Conservation (phyloP, 2,113 vertebrate species). For the Tychaedon coryphoeus region DNA sequence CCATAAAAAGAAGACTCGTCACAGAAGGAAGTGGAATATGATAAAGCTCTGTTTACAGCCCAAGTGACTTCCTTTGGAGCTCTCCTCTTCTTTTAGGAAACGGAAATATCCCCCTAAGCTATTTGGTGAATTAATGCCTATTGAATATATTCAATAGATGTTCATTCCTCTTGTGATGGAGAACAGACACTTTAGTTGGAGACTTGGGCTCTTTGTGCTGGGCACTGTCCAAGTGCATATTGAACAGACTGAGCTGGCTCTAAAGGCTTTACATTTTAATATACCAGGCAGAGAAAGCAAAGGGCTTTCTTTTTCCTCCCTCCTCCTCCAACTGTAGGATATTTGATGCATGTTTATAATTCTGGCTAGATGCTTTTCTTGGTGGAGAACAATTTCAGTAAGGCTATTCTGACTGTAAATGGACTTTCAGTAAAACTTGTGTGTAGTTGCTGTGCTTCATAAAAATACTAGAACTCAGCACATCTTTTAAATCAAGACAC, state of each 20-base stretch:
- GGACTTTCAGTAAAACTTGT: neutral
- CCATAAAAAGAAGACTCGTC: neutral
- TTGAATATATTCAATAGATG: neutral
- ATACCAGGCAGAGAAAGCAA: neutral
- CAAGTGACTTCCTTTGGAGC: neutral
- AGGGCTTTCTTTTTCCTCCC: neutral
- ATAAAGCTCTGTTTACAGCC: conserved; percentile 14
- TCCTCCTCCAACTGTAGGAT: neutral
- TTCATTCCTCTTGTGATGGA: neutral
- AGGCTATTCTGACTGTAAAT: neutral
- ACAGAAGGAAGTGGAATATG: neutral
- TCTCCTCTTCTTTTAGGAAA: neutral
- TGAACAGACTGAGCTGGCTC: neutral
- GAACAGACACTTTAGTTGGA: neutral
- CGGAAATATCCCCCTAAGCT: neutral
- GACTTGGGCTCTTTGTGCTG: neutral
- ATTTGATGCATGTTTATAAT: neutral
- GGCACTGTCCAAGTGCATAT: neutral
- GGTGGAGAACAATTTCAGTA: neutral
- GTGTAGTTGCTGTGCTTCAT: neutral
- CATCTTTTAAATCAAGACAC: neutral
- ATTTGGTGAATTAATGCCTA: neutral
- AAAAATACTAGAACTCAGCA: neutral
- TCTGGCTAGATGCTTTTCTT: neutral
- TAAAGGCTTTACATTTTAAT: neutral